Base-by-base conservation (phyloP, 2,797 vertebrate genomes). In the Pseudocheirus occidentalis region DNA sequence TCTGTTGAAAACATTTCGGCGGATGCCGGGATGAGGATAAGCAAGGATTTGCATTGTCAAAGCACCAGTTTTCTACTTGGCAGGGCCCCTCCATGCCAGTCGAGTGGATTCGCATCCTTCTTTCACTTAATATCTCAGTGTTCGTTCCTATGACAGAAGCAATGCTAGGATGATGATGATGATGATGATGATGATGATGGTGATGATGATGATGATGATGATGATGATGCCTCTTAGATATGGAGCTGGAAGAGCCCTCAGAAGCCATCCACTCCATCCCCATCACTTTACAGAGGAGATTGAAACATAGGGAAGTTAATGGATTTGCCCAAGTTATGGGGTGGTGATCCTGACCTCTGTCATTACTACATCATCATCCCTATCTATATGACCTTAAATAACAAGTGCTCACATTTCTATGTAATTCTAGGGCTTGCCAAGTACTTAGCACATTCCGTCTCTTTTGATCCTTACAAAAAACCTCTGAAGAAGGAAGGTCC, bases 1-100 rank as follows among this genome's bases (percentile, higher is more conserved):
- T 97, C 97, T 95, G 92, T 91, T 97, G 97, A 94, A 98, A 98
- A 97, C 97, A 98, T 97, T 98, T 98, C 98, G 97, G 98, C 97
- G 98, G 97, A 97, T 94, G 73, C 94, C 57, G 95, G 98, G 98
- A 97, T 94, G 94, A 87, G 97, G 96, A 97, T 96, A 97, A 97
- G 97, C 96, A 97, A 97, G 95, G 98, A 96, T 97, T 95, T 94
- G 94, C 89, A 59, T 96, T 96, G 53, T 98, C 91, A 96, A 91
- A 97, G 95, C 93, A 92, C 97, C 87, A 92, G 55, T 96, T 97
- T 94, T 97, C 94, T 96, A 9, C 58, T 62, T 90, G 73, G 40
- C 21, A 16, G 73, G 73, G 40, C 73, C 73, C 40, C 73, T 46
- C 73, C 24, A 0, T 87, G 73, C 40, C 46, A 57, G 50, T 40